Conservation (phyloP, 2,888 invertebrate genomes). For the Heliothis peltigera region DNA sequence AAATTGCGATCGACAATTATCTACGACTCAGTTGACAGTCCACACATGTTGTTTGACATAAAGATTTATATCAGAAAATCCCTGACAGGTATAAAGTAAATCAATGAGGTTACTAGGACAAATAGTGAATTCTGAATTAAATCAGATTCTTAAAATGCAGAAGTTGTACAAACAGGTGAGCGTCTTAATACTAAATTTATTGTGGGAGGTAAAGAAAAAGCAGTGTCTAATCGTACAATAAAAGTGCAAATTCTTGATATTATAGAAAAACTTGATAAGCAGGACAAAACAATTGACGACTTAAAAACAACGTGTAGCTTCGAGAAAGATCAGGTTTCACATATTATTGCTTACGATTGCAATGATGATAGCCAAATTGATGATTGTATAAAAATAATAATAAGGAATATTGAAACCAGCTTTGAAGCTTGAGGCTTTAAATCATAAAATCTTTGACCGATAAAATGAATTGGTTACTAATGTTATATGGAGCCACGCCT, state of each 20-base stretch:
- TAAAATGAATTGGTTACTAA: conserved; percentile 67
- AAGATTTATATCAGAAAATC: conserved; percentile 75
- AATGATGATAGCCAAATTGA: conserved; percentile 30
- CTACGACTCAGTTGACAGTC: conserved; percentile 70
- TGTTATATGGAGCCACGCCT: conserved; percentile 69
- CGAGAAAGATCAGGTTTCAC: conserved; percentile 34
- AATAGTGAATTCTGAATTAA: conserved; percentile 64
- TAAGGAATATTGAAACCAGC: conserved; percentile 31
- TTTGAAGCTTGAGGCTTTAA: conserved; percentile 27
- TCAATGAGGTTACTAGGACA: conserved; percentile 67
- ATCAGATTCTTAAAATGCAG: conserved; percentile 59
- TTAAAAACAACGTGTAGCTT: conserved; percentile 32
- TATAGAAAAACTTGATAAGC: conserved; percentile 18
- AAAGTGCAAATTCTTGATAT: neutral
- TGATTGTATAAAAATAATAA: conserved; percentile 23
- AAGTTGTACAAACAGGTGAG: conserved; percentile 34
- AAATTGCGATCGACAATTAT: conserved; percentile 86
- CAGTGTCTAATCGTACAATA: neutral
- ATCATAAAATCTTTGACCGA: conserved; percentile 70
- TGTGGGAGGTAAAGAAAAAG: conserved; percentile 7
- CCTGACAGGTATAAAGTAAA: conserved; percentile 57
- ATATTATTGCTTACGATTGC: conserved; percentile 37
- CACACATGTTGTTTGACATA: conserved; percentile 69
- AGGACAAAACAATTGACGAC: conserved; percentile 11
- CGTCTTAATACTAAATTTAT: conserved; percentile 11